phyloP scores from a whole-genome alignment of 35 echinoderm and acorn worm genomes.

The Acanthaster planci region DNA sequence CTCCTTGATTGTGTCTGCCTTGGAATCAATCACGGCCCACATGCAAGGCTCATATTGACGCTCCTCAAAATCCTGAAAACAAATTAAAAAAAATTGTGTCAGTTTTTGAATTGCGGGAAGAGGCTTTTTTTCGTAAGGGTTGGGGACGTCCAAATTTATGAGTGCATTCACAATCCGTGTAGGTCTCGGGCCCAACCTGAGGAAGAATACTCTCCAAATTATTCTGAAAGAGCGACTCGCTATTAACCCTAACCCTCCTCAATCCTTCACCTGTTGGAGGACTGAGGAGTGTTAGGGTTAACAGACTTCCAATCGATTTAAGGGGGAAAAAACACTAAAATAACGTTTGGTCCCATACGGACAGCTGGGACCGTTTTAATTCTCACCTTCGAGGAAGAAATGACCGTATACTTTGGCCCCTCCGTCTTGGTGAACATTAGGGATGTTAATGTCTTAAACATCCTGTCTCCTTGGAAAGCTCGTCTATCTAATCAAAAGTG shows the following conservation, averaged over 20 bases:
- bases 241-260: not conserved
- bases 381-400: slow-evolving; percentile 25
- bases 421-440: slow-evolving; percentile 38
- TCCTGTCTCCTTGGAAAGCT: slow-evolving; percentile 18
- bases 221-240: not conserved
- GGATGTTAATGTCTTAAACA: slow-evolving; percentile 53
- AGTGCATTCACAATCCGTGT: too few species aligned
- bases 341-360: not conserved
- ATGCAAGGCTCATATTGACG: slow-evolving; percentile 38
- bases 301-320: not conserved
- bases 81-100: too few species aligned
- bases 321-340: not conserved
- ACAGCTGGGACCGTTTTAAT: not conserved
- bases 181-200: too few species aligned
- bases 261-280: too few species aligned
- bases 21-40: slow-evolving; percentile 42
- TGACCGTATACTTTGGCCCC: slow-evolving; percentile 38
- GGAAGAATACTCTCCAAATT: not conserved
- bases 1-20: slow-evolving; percentile 34
- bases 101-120: too few species aligned
- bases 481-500: too few species aligned
- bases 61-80: slow-evolving; percentile 70
- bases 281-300: too few species aligned
- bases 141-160: too few species aligned
- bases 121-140: too few species aligned